A percentile compares a stretch with the other conserved stretches of the same genome.
phyloP scores from a whole-genome alignment of 2,113 vertebrate genomes.

The Xenopus laevis region DNA sequence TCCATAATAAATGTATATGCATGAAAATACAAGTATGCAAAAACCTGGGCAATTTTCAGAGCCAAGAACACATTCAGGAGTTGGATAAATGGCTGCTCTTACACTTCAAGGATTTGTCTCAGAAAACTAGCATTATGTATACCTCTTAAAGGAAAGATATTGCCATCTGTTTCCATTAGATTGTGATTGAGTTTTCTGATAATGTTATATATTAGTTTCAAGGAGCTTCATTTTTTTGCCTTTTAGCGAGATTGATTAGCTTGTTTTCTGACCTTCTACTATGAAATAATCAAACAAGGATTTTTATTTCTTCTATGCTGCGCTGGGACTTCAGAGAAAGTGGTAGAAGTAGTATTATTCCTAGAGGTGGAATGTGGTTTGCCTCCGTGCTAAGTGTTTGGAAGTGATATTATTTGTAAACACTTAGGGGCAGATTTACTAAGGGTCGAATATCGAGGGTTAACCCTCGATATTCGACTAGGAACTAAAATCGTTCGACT shows the following conservation, averaged over 20 bases:
- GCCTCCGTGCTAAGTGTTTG: not conserved
- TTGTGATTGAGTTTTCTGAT: constrained; percentile 31
- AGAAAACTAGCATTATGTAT: not conserved
- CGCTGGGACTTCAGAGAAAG: constrained; percentile 3
- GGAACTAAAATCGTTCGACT: too few relatives aligned
- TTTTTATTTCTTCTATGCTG: constrained; percentile 10
- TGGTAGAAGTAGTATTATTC: constrained; percentile 21
- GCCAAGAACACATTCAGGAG: constrained; percentile 4
- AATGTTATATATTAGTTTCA: constrained; percentile 13
- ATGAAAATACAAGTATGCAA: not conserved
- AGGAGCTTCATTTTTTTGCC: constrained; percentile 16
- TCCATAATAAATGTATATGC: not conserved
- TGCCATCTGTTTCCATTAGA: constrained; percentile 38
- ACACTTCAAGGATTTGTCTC: constrained; percentile 15
- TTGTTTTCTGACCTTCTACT: constrained; percentile 18
- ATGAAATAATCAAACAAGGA: constrained; percentile 6
- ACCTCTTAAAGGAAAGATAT: constrained; percentile 27
- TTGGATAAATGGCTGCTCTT: constrained; percentile 30
- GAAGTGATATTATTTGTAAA: constrained; percentile 18
- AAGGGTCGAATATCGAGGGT: too few relatives aligned
- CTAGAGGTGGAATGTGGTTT: constrained; percentile 3
- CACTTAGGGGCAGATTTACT: too few relatives aligned
- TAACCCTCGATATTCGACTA: too few relatives aligned
- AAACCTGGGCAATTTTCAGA: not conserved
- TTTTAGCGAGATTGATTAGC: constrained; percentile 36